Conservation (phyloP, 2,113 vertebrate species). For the Phaetusa simplex region DNA sequence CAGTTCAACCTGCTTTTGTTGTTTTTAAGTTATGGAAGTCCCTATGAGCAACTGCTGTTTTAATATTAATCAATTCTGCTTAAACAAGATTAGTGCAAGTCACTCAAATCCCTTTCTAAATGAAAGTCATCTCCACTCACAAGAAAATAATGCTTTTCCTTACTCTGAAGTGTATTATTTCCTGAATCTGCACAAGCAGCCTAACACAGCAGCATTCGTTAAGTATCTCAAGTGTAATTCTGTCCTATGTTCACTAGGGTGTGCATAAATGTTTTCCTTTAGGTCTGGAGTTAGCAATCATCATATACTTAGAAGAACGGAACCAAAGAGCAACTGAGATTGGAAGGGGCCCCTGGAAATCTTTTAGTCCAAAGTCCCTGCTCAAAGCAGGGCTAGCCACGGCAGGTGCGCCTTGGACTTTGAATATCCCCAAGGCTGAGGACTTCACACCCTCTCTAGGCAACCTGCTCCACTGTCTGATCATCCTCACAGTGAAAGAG, state of each 20-base stretch:
- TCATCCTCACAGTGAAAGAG: background rate
- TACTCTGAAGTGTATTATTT: background rate
- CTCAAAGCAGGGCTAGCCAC: background rate
- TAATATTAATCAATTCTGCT: background rate
- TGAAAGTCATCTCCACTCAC: background rate
- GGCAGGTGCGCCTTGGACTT: background rate
- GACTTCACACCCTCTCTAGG: background rate
- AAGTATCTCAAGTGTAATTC: background rate
- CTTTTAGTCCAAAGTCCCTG: background rate
- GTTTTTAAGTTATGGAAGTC: background rate
- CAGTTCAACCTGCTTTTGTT: background rate
- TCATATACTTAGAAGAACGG: background rate
- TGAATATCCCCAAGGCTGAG: background rate
- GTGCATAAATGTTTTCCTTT: background rate
- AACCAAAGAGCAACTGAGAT: background rate
- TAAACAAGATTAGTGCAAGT: background rate
- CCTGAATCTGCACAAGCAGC: background rate
- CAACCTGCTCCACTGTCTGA: background rate
- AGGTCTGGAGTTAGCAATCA: background rate
- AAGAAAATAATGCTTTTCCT: background rate
- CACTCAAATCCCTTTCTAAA: background rate
- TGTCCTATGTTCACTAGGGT: background rate
- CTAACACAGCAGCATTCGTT: background rate
- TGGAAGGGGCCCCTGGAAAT: background rate
- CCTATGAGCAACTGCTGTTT: background rate